A percentile compares a stretch with the other conserved stretches of the same genome.
Evolutionary conservation across 1,140 invertebrate genomes (phyloP).

Genomic region (Procambarus virginalis): DNA sequence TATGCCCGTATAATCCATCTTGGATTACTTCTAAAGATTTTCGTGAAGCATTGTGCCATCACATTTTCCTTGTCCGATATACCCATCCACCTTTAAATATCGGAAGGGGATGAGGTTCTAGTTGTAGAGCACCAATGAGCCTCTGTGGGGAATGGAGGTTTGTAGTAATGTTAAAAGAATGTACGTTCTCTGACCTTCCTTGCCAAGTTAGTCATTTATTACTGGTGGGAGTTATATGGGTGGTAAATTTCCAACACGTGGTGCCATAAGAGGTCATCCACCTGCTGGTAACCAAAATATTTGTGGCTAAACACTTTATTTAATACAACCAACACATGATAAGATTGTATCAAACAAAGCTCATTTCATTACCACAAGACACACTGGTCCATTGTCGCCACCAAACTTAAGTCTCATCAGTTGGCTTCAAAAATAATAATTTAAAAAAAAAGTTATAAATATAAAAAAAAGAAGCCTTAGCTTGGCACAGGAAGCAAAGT

Average conservation of each 20-base stretch:
- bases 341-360: slow-evolving; percentile 26
- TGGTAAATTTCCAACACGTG: neutral
- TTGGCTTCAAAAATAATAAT: slow-evolving; percentile 23
- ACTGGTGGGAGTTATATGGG: slow-evolving; percentile 23
- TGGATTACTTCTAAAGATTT: neutral
- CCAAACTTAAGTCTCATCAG: slow-evolving; percentile 34
- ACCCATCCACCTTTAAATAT: slow-evolving; percentile 7
- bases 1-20: slow-evolving; percentile 16
- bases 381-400: slow-evolving; percentile 47
- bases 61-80: neutral
- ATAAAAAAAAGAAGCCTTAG: slow-evolving; percentile 55
- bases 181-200: slow-evolving; percentile 19
- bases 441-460: slow-evolving; percentile 46
- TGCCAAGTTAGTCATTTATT: slow-evolving; percentile 25
- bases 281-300: slow-evolving; percentile 5
- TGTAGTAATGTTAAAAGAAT: slow-evolving; percentile 8
- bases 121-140: slow-evolving; percentile 59
- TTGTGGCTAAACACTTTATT: slow-evolving; percentile 15
- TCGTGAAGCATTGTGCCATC: slow-evolving; percentile 19
- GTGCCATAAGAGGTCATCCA: slow-evolving; percentile 9
- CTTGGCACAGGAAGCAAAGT: slow-evolving; percentile 65
- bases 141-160: slow-evolving; percentile 17
- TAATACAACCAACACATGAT: slow-evolving; percentile 16
- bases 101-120: slow-evolving; percentile 19
- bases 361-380: slow-evolving; percentile 22